phyloP scores from a whole-genome alignment of 2,888 invertebrate species.

The Orchesella flavescens region DNA sequence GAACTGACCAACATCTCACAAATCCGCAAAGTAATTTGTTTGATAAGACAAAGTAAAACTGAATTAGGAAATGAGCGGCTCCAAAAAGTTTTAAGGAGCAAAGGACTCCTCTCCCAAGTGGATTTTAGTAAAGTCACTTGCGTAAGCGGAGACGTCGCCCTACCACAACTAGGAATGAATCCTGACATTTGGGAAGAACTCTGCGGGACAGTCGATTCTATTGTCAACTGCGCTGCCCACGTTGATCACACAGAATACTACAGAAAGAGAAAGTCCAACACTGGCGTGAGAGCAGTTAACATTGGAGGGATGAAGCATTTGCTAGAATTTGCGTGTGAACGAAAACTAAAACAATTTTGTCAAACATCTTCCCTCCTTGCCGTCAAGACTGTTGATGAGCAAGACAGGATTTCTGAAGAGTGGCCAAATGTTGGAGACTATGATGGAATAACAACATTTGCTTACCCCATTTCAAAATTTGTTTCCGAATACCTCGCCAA shows the following conservation, averaged over 20 bases:
- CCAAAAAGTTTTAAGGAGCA: not conserved
- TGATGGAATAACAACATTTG: not conserved
- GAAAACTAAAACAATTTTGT: slow-evolving; percentile 13
- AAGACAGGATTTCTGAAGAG: not conserved
- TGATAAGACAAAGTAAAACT: slow-evolving; percentile 29
- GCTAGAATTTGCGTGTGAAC: not conserved
- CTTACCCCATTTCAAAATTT: slow-evolving; percentile 10
- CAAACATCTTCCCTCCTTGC: not conserved
- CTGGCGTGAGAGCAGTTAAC: no score
- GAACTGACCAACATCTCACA: slow-evolving; percentile 20
- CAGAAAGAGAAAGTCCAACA: no score
- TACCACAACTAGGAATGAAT: not conserved
- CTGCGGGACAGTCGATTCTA: not conserved
- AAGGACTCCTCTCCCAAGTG: not conserved
- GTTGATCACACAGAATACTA: slow-evolving; percentile 10
- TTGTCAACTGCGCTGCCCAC: not conserved
- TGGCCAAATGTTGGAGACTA: not conserved
- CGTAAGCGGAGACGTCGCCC: not conserved
- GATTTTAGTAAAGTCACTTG: not conserved
- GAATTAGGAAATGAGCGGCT: not conserved
- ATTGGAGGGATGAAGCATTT: not conserved
- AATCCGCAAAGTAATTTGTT: slow-evolving; percentile 25
- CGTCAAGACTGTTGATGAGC: not conserved
- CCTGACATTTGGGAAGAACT: not conserved
- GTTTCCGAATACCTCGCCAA: slow-evolving; percentile 13